Evolutionary conservation across 2,113 vertebrate genomes (phyloP), one percentile per base, ranked within the genome.

Genomic region (Hippoglossus stenolepis): DNA sequence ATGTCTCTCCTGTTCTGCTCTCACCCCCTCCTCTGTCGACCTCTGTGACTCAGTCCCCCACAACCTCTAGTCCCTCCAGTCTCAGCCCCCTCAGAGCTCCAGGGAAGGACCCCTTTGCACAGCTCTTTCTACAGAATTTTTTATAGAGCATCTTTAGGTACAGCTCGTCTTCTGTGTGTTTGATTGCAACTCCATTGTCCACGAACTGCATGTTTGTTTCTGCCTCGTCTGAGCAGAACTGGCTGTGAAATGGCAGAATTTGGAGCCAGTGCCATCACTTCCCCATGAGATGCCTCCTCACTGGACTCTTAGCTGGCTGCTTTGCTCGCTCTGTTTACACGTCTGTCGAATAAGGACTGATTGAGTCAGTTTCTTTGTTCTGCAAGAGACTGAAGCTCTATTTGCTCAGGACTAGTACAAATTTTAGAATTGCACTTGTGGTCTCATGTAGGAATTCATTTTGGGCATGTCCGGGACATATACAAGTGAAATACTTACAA

Each of bases 121-220:
- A 96, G 92, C 94, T 96, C 93, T 97, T 95, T 95, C 94, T 97
- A 94, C 96, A 97, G 95, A 96, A 97, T 95, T 97, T 98, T 96
- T 97, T 96, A 94, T 98, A 97, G 94, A 93, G 92, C 95, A 92
- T 92, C 95, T 87, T 96, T 97, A 97, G 96, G 96, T 97, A 97
- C 96, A 95, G 93, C 94, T 93, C 73, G n/a, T 90, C 87, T 75
- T 72, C 23, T 74, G 54, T 71, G 62, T 84, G 47, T 51, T 51
- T 51, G 47, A 51, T 51, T 51, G 15, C 47, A 51, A 51, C 45
- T 17, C 45, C 45, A 17, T 47, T 47, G 45, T 38, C 35, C 11
- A 47, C 3, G 15, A 47, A 17, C 47, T 73, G 87, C 85, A 89
- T 90, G 87, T 74, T 60, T 20, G 65, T 51, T 28, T 70, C 53